phyloP scores from a whole-genome alignment of 2,797 vertebrate genomes.

The Anabas testudineus region DNA sequence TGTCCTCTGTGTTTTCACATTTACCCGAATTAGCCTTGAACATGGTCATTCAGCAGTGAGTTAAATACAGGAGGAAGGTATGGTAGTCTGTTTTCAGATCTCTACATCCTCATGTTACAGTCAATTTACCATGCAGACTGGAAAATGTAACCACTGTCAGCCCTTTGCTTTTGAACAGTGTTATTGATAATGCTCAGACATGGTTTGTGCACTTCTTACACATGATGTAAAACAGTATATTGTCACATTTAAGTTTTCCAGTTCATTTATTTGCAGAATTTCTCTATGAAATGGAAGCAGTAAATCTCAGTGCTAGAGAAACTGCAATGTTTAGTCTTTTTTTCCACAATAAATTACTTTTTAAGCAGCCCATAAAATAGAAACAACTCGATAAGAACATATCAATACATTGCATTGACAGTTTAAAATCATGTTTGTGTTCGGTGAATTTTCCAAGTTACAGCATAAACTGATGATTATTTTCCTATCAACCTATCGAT shows the following conservation, averaged over 20 bases:
- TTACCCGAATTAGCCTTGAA: slow-evolving; percentile 62
- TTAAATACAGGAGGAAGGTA: slow-evolving; percentile 59
- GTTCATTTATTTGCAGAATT: no score
- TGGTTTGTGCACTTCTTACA: not conserved
- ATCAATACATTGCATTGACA: no score
- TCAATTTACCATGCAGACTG: slow-evolving; percentile 49
- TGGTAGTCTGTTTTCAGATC: slow-evolving; percentile 34
- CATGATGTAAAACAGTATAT: no score
- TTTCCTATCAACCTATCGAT: not conserved
- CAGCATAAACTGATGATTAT: not conserved
- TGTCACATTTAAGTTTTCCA: no score
- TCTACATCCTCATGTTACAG: slow-evolving; percentile 63
- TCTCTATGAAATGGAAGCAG: no score
- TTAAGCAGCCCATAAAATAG: no score
- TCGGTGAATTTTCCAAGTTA: no score
- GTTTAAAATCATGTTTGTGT: no score
- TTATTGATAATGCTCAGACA: not conserved
- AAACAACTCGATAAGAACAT: no score
- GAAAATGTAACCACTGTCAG: slow-evolving; percentile 46
- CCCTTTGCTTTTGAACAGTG: slow-evolving; percentile 26
- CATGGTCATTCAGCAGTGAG: slow-evolving; percentile 52
- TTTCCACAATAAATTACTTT: not conserved
- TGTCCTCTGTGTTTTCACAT: no score
- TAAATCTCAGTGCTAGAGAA: not conserved
- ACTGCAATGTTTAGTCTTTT: no score